Percentiles rank a stretch among this genome's conserved stretches.
Conservation (phyloP, 2,888 invertebrate genomes). For the Euclidia mi region DNA sequence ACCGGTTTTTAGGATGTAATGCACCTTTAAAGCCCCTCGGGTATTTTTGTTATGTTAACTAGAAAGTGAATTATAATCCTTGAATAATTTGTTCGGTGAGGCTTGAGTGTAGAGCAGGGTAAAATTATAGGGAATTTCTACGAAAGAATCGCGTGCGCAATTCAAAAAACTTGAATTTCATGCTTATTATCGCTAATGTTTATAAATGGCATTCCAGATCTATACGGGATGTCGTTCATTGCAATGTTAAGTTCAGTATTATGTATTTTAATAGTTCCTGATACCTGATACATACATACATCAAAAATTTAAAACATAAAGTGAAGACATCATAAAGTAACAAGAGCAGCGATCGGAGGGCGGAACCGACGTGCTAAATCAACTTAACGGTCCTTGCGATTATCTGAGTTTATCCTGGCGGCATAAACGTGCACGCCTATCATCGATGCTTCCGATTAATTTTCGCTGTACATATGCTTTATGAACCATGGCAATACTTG, state of each 20-base stretch:
- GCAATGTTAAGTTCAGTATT: conserved; percentile 25
- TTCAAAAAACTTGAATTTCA: conserved; percentile 53
- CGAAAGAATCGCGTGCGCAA: conserved; percentile 62
- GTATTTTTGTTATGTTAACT: conserved; percentile 64
- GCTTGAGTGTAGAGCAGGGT: conserved; percentile 61
- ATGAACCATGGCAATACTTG: conserved; percentile 66
- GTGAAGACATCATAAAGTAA: background rate
- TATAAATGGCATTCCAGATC: conserved; percentile 55
- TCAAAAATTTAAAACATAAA: background rate
- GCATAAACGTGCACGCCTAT: conserved; percentile 74
- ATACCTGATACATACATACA: too few relatives aligned
- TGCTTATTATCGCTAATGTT: conserved; percentile 64
- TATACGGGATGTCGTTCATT: conserved; percentile 48
- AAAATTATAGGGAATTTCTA: conserved; percentile 71
- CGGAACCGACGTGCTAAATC: conserved; percentile 74
- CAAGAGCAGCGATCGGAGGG: conserved; percentile 47
- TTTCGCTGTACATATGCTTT: conserved; percentile 66
- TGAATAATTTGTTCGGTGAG: conserved; percentile 70
- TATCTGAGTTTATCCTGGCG: conserved; percentile 81
- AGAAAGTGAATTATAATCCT: conserved; percentile 77
- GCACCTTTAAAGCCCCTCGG: conserved; percentile 24
- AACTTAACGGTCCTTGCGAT: conserved; percentile 73
- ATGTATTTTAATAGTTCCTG: conserved; percentile 9
- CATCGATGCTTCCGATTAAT: conserved; percentile 82
- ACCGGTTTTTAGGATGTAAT: conserved; percentile 10